phyloP scores from a whole-genome alignment of 2,888 invertebrate genomes.

The Bellardia bayeri region DNA sequence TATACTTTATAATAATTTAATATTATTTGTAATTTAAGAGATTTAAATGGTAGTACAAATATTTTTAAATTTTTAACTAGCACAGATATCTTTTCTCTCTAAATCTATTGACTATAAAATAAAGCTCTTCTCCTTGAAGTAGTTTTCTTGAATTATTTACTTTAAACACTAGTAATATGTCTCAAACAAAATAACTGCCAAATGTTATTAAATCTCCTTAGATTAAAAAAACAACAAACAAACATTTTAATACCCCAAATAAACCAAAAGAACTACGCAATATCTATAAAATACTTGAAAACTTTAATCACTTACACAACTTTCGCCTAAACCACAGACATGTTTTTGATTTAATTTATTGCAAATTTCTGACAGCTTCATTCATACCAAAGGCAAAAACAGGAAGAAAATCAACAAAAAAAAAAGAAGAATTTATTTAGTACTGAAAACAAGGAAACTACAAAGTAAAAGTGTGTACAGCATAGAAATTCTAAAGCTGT shows the following conservation, averaged over 20 bases:
- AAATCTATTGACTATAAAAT: too few species aligned
- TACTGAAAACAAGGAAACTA: not conserved
- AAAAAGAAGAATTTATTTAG: not conserved
- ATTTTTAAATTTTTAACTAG: too few species aligned
- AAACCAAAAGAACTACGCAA: not conserved
- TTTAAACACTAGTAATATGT: too few species aligned
- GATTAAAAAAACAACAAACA: not conserved
- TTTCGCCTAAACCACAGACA: conserved; percentile 49
- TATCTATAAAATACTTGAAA: conserved; percentile 33
- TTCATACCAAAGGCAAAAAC: conserved; percentile 24
- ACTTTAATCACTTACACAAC: conserved; percentile 56
- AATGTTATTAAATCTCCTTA: not conserved
- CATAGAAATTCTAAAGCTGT: not conserved
- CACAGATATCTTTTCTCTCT: too few species aligned
- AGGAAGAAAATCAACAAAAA: not conserved
- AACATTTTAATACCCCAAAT: not conserved
- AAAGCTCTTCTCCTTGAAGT: too few species aligned
- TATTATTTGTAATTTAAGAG: too few species aligned
- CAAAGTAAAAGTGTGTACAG: conserved; percentile 22
- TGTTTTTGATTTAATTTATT: conserved; percentile 65
- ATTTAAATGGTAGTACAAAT: too few species aligned
- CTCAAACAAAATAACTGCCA: too few species aligned
- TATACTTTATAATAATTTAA: too few species aligned
- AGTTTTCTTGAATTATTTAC: too few species aligned
- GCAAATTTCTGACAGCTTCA: conserved; percentile 52